A percentile compares a stretch with the other conserved stretches of the same genome.
Conservation (phyloP, 2,888 invertebrate species). For the Caradrina kadenii region DNA sequence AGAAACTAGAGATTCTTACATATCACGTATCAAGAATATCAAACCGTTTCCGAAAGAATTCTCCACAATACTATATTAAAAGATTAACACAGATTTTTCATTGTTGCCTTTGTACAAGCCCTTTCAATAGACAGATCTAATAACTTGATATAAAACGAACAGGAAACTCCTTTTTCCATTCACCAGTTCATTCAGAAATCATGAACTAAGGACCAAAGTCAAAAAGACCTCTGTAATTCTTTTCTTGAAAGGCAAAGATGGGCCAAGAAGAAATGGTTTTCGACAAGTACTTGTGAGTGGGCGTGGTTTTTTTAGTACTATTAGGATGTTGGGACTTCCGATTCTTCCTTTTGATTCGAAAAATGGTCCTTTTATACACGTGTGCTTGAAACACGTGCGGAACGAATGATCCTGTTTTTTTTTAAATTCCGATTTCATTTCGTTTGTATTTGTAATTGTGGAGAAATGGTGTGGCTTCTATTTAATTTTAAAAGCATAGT, state of each 20-base stretch:
- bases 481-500: constrained; percentile 1
- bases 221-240: constrained; percentile 22
- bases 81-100: constrained; percentile 42
- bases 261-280: constrained; percentile 45
- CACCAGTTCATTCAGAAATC: constrained; percentile 57
- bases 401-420: constrained; percentile 65
- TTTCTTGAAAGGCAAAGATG: background rate
- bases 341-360: constrained; percentile 73
- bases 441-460: constrained; percentile 48
- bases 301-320: constrained; percentile 52
- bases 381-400: constrained; percentile 74
- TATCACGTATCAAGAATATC: constrained; percentile 18
- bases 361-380: constrained; percentile 68
- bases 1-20: background rate
- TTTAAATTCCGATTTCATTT: constrained; percentile 65
- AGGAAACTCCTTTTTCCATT: constrained; percentile 59
- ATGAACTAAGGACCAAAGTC: constrained; percentile 21
- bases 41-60: background rate
- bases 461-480: constrained; percentile 50
- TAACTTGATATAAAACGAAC: constrained; percentile 60
- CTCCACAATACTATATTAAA: background rate
- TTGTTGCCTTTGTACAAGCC: constrained; percentile 36
- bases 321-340: constrained; percentile 68
- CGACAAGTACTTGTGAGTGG: constrained; percentile 40
- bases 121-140: constrained; percentile 56